Percentiles rank a stretch among this genome's conserved stretches.
These are phyloP conservation scores for Choloepus hoffmanni DNA, from an alignment of 2,113 vertebrate genomes.

Conservation along the genomic window DNA sequence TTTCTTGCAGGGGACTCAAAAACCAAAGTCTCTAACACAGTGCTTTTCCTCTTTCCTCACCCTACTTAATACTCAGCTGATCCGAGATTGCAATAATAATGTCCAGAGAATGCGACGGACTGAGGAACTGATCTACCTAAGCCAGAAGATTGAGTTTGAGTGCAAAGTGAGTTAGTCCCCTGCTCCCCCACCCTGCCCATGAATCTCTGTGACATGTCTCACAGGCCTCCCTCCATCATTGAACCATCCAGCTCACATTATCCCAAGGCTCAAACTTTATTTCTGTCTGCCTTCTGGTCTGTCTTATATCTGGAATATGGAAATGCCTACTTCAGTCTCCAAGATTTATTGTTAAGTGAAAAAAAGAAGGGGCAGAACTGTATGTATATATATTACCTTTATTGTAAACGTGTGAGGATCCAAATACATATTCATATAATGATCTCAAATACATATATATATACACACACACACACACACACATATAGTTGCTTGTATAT, in stretches of 20 bases:
- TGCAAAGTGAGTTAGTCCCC: slow-evolving; percentile 90
- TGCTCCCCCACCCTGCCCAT: accelerated
- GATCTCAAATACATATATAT: too few species aligned
- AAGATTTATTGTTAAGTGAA: background rate
- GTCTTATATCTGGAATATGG: background rate
- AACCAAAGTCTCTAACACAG: background rate
- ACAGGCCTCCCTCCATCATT: accelerated
- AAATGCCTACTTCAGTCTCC: background rate
- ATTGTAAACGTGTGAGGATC: background rate
- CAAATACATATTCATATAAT: background rate
- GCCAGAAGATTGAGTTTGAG: slow-evolving; percentile 96
- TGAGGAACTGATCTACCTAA: slow-evolving; percentile 95
- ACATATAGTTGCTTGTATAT: background rate
- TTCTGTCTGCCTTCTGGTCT: background rate
- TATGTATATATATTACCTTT: background rate
- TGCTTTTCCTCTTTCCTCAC: background rate
- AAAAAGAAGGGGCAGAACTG: background rate
- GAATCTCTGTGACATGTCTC: background rate
- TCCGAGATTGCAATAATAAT: slow-evolving; percentile 96
- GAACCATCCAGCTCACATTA: accelerated
- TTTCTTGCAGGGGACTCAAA: background rate
- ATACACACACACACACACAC: too few species aligned
- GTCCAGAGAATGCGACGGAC: slow-evolving; percentile 97
- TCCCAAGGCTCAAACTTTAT: background rate
- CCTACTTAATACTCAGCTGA: slow-evolving; percentile 88